Evolutionary conservation across 2,888 invertebrate species (phyloP), one percentile per base, ranked within the genome.

Genomic region (Lysandra coridon): DNA sequence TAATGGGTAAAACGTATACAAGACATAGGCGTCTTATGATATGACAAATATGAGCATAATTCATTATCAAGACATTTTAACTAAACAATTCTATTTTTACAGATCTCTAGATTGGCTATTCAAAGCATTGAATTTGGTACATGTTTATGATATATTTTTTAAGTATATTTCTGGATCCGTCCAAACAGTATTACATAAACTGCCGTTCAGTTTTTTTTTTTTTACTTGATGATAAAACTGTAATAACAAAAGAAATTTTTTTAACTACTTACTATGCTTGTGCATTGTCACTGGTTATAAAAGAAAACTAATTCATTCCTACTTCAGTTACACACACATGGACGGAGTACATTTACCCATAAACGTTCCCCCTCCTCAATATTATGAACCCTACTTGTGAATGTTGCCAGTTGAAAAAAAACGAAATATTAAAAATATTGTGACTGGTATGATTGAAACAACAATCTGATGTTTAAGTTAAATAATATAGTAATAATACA

Each of bases 311-410:
- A 64, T 64, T 80, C 82, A 80, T 83, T 87, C 12, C 44, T 40
- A 62, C 40, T 60, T 64, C 64, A 78, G 6, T 78, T 78, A 40
- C 86, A 88, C 87, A 53, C 87, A 88, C 89, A 88, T 92, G 92
- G 92, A 92, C 92, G 92, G 92, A 92, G 88, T 85, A 87, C 82
- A 84, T 86, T 87, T 85, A 85, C 83, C 81, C 84, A 83, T 83
- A 83, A 82, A 81, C 83, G 83, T 82, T 80, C 81, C 82, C 82
- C 83, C 30, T 78, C 44, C 78, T 14, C 30, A 44, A 40, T 44
- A 78, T 64, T 80, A 73, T 53, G 14, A 53, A 53, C 12, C n/a
- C 49, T 57, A 57, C 33, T 37, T 62, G 30, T 23, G 7, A 74
- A 40, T 44, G 74, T 74, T 44, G 44, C 74, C 74, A 44, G 76